Evolutionary conservation across 2,888 invertebrate genomes (phyloP).

Genomic region (Zonitis immaculata): DNA sequence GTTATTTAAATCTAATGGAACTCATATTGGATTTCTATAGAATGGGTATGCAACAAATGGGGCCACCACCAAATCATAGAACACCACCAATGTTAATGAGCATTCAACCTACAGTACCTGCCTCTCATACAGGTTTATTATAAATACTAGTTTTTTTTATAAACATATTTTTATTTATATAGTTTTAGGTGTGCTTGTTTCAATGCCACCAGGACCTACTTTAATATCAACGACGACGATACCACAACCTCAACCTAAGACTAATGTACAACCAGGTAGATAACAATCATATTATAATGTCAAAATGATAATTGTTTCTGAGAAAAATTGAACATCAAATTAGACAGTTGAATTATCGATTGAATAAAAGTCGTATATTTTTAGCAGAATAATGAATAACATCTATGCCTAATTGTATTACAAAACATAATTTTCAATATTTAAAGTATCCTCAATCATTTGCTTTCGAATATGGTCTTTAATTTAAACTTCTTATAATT

Average conservation of each 20-base stretch:
- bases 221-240: constrained; percentile 43
- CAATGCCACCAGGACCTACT: constrained; percentile 44
- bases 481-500: too few species aligned
- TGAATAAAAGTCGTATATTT: too few species aligned
- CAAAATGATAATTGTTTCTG: background rate
- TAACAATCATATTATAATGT: background rate
- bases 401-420: too few species aligned
- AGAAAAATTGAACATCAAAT: too few species aligned
- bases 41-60: constrained; percentile 48
- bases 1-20: background rate
- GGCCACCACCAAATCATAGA: constrained; percentile 44
- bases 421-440: too few species aligned
- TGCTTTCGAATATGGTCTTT: too few species aligned
- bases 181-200: constrained; percentile 43
- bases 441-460: too few species aligned
- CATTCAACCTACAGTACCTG: constrained; percentile 48
- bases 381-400: too few species aligned
- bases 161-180: constrained; percentile 17
- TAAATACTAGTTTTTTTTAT: background rate
- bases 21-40: constrained; percentile 29
- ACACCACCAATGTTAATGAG: constrained; percentile 54
- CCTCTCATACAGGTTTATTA: constrained; percentile 35
- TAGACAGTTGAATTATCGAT: too few species aligned
- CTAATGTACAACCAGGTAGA: constrained; percentile 36
- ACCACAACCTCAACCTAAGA: constrained; percentile 39